phyloP scores from a whole-genome alignment of 2,888 invertebrate species.

The Hemistola chrysoprasaria region DNA sequence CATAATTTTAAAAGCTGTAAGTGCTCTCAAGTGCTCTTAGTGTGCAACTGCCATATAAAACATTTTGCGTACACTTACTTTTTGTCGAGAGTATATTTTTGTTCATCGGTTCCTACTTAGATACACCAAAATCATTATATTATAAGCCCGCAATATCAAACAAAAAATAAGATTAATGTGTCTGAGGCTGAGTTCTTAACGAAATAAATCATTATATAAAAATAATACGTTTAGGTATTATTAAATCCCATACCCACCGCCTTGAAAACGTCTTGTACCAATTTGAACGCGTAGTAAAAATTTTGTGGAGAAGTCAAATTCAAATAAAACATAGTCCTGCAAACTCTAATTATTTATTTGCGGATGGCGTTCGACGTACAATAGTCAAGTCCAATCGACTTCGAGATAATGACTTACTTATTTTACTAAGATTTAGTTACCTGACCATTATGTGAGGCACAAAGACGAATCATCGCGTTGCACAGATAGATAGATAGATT shows the following conservation, averaged over 20 bases:
- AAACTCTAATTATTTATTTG: too few species aligned
- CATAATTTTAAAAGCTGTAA: too few species aligned
- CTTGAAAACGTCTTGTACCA: not conserved
- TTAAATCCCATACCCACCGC: not conserved
- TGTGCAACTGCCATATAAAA: constrained; percentile 3
- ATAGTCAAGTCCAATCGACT: too few species aligned
- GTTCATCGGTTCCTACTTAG: constrained; percentile 25
- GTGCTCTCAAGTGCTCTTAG: too few species aligned
- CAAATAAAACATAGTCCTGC: too few species aligned
- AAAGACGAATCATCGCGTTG: constrained; percentile 34
- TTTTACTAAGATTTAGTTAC: constrained; percentile 11
- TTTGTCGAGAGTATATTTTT: constrained; percentile 21
- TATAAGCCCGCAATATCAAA: constrained; percentile 35
- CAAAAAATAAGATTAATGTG: constrained; percentile 47
- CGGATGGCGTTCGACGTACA: too few species aligned
- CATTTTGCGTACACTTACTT: constrained; percentile 7
- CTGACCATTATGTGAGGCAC: constrained; percentile 22
- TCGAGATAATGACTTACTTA: constrained; percentile 3
- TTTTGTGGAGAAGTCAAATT: too few species aligned
- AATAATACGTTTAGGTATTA: constrained; percentile 1
- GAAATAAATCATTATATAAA: constrained; percentile 29
- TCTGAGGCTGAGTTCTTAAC: constrained; percentile 38
- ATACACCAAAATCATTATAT: constrained; percentile 36
- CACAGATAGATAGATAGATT: too few species aligned
- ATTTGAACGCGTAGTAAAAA: too few species aligned